Base-by-base conservation (phyloP, 37 sponge, comb jelly and placozoan species). In the Tethya wilhelma region DNA sequence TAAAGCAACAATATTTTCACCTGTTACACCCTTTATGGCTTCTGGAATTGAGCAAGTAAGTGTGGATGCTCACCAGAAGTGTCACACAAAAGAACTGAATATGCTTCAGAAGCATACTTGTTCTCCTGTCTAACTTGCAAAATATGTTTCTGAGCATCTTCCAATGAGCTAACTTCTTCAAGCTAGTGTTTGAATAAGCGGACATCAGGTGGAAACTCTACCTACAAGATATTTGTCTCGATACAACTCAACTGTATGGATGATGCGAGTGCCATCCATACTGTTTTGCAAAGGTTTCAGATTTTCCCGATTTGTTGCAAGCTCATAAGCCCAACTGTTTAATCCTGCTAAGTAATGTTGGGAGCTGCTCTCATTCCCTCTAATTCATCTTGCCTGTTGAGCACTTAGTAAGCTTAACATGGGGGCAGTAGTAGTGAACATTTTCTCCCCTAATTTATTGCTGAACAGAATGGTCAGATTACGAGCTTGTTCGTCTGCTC, bases 401-500 rank as follows among this genome's bases (percentile, higher is more conserved):
- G 64, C 44, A 25, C 14, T 19, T 44, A 55, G 67, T 8, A 65
- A 56, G 5, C 79, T 53, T 37, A 79, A 22, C 53, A 77, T 77
- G 4, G 78, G 78, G 34, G 67, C 79, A 40, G 42, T 8, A 22
- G 65, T 65, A 29, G 67, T 43, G 44, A 67, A 64, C 53, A 65
- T 67, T 53, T 79, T 77, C 44, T 77, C 65, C 2, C 78, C 66
- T 17, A 77, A 41, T 19, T 28, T 5, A 33, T 79, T 79, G 67
- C 67, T 40, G 20, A 42, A 66, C 30, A 79, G 34, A 44, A 79
- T 38, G 9, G 79, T 68, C 25, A 79, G 55, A 4, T 46, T 26
- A 14, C 67, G 46, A 11, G 79, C 79, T 42, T 79, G 67, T 33
- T 79, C 79, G 44, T 63, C 67, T 40, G 79, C 68, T 44, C n/a